Evolutionary conservation across 1,140 invertebrate species (phyloP).

Genomic region (Macrobrachium nipponense): DNA sequence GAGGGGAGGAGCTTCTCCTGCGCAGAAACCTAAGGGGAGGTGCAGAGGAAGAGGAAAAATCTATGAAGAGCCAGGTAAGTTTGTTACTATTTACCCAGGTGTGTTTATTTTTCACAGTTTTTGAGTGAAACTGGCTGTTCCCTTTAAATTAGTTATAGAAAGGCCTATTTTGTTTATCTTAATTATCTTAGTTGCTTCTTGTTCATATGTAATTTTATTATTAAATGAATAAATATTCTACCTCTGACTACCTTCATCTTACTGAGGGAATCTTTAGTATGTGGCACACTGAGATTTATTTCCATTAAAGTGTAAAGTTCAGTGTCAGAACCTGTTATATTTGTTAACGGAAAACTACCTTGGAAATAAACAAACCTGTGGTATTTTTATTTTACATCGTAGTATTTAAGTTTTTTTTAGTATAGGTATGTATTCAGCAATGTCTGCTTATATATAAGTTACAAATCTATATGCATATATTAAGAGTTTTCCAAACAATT

Average conservation of each 20-base stretch:
- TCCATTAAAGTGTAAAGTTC: slow-evolving; percentile 1
- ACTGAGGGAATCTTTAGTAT: no score
- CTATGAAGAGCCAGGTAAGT: slow-evolving; percentile 48
- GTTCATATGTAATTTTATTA: no score
- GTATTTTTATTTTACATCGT: no score
- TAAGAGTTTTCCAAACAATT: background rate
- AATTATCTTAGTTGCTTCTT: background rate
- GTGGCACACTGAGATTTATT: no score
- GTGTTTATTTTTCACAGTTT: background rate
- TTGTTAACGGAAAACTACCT: background rate
- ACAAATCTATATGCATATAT: no score
- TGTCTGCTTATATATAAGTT: no score
- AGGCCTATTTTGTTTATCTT: background rate
- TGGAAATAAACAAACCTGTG: no score
- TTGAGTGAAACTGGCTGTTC: background rate
- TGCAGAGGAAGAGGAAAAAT: slow-evolving; percentile 38
- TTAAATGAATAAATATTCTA: slow-evolving; percentile 5
- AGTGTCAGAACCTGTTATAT: no score
- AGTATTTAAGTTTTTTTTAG: no score
- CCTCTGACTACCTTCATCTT: background rate
- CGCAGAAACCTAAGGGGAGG: slow-evolving; percentile 36
- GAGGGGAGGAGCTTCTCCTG: background rate
- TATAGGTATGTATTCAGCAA: no score
- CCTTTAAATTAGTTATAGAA: background rate
- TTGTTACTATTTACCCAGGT: background rate